Base-by-base conservation (phyloP, 2,888 invertebrate genomes). In the Cephus nigrinus region DNA sequence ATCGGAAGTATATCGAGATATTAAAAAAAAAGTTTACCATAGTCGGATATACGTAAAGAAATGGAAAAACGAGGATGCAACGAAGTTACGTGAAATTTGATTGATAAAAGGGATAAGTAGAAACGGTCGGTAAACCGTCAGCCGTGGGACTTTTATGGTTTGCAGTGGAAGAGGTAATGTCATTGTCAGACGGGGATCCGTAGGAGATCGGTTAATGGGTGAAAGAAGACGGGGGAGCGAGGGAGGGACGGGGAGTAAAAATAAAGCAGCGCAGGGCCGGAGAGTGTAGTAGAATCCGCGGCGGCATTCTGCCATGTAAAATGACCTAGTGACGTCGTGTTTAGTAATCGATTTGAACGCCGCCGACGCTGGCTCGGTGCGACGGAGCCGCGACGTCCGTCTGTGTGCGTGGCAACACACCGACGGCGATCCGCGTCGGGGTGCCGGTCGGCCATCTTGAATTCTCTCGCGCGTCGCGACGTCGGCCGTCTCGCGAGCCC, bases 311-410 rank as follows among this genome's bases (percentile, higher is more conserved):
- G 74, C 76, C 76, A 75, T 74, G 73, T 76, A 74, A 76, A 75
- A 69, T 78, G 78, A 78, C 78, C 78, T 75, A 78, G 76, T 78
- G 78, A 78, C 78, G 78, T 78, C 76, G 78, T 75, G 76, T 78
- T 76, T 76, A 76, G 73, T 76, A 76, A 78, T 78, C 78, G 78
- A 78, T 78, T 78, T 76, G 75, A 68, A 74, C 76, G 68, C 31
- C 78, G n/a, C 11, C 36, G 33, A 30, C 36, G 35, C 74, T 40
- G 36, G 35, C 34, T 30, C 36, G 74, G 36, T 30, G 74, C 12
- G 33, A 34, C 34, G 35, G 74, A 34, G 74, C 30, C 32, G 74
- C 32, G 74, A 35, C 30, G 74, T 55, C 23, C 55, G 55, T 23
- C 9, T 23, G 55, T 55, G 55, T 55, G 55, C 55, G 55, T 55